phyloP scores from a whole-genome alignment of 2,113 vertebrate genomes.

The Siniperca knerii region DNA sequence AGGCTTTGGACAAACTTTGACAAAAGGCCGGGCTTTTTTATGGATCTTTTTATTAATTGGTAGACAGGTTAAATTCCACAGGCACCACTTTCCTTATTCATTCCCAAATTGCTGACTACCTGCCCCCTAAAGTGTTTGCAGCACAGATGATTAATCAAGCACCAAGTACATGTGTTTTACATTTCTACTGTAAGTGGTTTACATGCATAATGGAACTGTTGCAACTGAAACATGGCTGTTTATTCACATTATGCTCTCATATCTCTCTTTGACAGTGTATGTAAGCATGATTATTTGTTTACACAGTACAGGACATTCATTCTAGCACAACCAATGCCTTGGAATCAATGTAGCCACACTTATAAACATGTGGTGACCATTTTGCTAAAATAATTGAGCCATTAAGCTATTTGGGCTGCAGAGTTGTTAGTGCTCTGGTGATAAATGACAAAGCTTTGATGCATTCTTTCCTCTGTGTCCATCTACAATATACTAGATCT shows the following conservation, averaged over 20 bases:
- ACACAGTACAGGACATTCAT: constrained; percentile 38
- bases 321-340: constrained; percentile 45
- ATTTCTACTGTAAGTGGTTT: constrained; percentile 31
- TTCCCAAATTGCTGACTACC: background rate
- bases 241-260: background rate
- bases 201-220: constrained; percentile 32
- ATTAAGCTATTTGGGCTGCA: constrained; percentile 57
- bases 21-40: background rate
- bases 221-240: constrained; percentile 6
- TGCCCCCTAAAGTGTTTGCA: constrained; percentile 27
- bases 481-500: constrained; percentile 24
- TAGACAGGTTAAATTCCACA: background rate
- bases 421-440: constrained; percentile 52
- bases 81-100: background rate
- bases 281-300: constrained; percentile 44
- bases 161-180: constrained; percentile 10
- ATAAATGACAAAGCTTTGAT: constrained; percentile 65
- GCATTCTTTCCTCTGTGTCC: constrained; percentile 58
- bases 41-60: background rate
- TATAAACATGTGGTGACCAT: constrained; percentile 61
- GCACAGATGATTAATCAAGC: constrained; percentile 25
- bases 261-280: constrained; percentile 9
- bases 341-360: constrained; percentile 32
- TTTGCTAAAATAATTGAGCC: constrained; percentile 66
- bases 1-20: background rate